These are phyloP conservation scores for Boloria euphrosyne DNA, from an alignment of 2,888 invertebrate species.

Conservation along the genomic window DNA sequence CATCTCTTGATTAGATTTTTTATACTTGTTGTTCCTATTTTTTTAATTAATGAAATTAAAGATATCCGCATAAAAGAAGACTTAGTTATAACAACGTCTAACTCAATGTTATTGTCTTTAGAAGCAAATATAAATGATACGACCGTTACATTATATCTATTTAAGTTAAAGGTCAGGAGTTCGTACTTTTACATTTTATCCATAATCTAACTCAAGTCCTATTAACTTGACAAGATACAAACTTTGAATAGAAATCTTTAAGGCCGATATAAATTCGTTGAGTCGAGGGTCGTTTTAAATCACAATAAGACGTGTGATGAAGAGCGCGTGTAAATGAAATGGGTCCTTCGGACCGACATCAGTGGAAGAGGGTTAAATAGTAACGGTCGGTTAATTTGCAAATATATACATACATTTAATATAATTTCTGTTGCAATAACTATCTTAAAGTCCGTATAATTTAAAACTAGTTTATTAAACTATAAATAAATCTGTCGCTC, in stretches of 20 bases:
- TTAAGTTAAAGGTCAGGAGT: too few species aligned
- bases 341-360: slow-evolving; percentile 39
- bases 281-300: slow-evolving; percentile 58
- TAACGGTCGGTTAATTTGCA: slow-evolving; percentile 22
- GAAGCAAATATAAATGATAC: too few species aligned
- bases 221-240: slow-evolving; percentile 35
- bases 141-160: too few species aligned
- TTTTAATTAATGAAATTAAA: too few species aligned
- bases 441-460: too few species aligned
- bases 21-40: too few species aligned
- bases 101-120: too few species aligned
- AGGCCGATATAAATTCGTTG: slow-evolving; percentile 49
- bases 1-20: not conserved
- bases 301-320: slow-evolving; percentile 54
- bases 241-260: slow-evolving; percentile 38
- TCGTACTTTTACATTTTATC: too few species aligned
- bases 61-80: too few species aligned
- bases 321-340: slow-evolving; percentile 48
- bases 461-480: too few species aligned
- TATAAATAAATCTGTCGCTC: too few species aligned
- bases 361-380: slow-evolving; percentile 35
- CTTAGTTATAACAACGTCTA: too few species aligned
- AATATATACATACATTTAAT: slow-evolving; percentile 8
- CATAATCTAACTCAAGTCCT: slow-evolving; percentile 22
- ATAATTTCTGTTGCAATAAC: not conserved